Evolutionary conservation across 2,113 vertebrate genomes (phyloP).

Genomic region (Vicugna pacos): DNA sequence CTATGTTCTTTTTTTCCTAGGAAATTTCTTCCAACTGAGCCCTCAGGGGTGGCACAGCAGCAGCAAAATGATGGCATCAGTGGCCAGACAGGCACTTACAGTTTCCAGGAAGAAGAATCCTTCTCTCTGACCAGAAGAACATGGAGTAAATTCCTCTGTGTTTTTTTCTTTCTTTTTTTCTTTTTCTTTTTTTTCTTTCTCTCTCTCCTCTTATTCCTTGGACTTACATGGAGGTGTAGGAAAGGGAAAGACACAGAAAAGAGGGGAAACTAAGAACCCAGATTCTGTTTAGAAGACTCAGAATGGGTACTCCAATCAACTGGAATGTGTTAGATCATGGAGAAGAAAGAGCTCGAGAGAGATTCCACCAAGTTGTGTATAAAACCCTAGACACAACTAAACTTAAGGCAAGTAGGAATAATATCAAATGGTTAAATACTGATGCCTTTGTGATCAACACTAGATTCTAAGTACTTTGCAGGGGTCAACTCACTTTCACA

Average conservation of each 20-base stretch:
- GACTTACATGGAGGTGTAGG: not conserved
- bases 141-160: not conserved
- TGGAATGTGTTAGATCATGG: not conserved
- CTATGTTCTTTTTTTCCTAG: not conserved
- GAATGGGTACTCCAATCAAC: not conserved
- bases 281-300: not conserved
- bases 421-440: not conserved
- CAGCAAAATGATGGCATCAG: not conserved
- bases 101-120: no score
- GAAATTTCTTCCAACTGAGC: not conserved
- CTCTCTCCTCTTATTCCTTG: not conserved
- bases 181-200: not conserved
- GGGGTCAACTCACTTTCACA: not conserved
- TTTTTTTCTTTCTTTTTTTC: not conserved
- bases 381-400: not conserved
- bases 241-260: not conserved
- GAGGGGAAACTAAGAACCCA: not conserved
- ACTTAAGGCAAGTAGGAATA: not conserved
- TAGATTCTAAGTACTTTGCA: not conserved
- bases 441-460: not conserved
- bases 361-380: not conserved
- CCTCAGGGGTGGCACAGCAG: not conserved
- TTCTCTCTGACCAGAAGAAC: not conserved
- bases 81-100: not conserved
- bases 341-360: not conserved